Percentiles rank a stretch among this genome's conserved stretches.
Evolutionary conservation across 2,888 invertebrate species (phyloP).

Genomic region (Drosophila kuntzei): DNA sequence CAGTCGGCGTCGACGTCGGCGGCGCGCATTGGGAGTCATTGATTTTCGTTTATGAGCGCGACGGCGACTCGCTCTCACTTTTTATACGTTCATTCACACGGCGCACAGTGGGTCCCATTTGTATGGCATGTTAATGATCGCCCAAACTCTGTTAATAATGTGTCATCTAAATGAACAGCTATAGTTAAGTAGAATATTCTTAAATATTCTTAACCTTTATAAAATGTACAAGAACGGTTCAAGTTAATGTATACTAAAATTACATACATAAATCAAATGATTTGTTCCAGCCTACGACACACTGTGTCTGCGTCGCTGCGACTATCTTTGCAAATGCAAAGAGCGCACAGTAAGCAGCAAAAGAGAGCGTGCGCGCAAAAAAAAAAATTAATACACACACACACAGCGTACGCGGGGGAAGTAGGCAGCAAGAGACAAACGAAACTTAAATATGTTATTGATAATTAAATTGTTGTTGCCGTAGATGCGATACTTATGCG

Average conservation of each 20-base stretch:
- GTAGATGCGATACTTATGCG: constrained; percentile 28
- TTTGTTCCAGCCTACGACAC: constrained; percentile 4
- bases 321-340: constrained; percentile 49
- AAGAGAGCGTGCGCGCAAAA: constrained; percentile 63
- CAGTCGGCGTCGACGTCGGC: constrained; percentile 40
- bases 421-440: constrained; percentile 34
- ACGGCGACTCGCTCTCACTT: constrained; percentile 72
- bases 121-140: constrained; percentile 7
- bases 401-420: constrained; percentile 1
- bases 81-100: constrained; percentile 80
- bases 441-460: constrained; percentile 71
- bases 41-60: constrained; percentile 78
- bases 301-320: constrained; percentile 38
- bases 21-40: constrained; percentile 74
- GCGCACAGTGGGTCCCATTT: constrained; percentile 57
- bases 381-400: constrained; percentile 25
- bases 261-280: neutral
- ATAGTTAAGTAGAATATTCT: neutral
- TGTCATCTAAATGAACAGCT: neutral
- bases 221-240: neutral
- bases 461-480: constrained; percentile 67
- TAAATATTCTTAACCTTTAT: neutral
- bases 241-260: neutral
- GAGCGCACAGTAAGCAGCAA: constrained; percentile 42
- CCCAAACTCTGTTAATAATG: neutral